Base-by-base conservation (phyloP, 1,140 invertebrate species). In the Vanessa atalanta region DNA sequence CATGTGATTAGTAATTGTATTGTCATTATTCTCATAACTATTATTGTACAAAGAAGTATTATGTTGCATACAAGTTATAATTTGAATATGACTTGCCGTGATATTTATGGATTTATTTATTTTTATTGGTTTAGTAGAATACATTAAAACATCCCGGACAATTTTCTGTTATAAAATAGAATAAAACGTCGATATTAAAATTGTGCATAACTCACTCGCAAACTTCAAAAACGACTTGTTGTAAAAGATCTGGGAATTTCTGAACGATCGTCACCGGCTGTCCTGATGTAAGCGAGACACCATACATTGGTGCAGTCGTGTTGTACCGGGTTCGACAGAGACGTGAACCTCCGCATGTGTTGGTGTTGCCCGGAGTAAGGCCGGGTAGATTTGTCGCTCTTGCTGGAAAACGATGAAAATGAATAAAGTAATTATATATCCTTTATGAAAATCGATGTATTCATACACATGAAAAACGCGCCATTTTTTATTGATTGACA, bases 241-340 rank as follows among this genome's bases (percentile, higher is more conserved):
- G 97, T 47, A 98, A 89, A n/a, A 98, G 93, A 93, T 98, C 97
- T 4, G 97, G 97, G 85, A 98, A 98, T 90, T 98, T 98, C 93
- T 98, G 97, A 26, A 98, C 97, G 78, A 98, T 98, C 47, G 97
- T 98, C 66, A 98, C 97, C 2, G 97, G 97, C 88, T 98, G 97
- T 13, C 97, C 97, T 23, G 97, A 98, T 4, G 97, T 98, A 8
- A 98, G 93, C 26, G 97, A 98, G 26, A 98, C 97, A 7, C 97
- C 97, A 88, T 98, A 98, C 96, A 98, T 97, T 4, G 97, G 97
- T 13, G 97, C 97, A 47, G 97, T 98, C 3, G 97, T 98, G 90
- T 98, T 98, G 91, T 97, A 98, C 63, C 97, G 94, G 6, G 97
- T 97, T 84, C 96, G 96, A 84, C 97, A 98, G 15, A 98, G 93